Base-by-base conservation (phyloP, 1,140 invertebrate genomes). In the Phymorhynchus buccinoides region DNA sequence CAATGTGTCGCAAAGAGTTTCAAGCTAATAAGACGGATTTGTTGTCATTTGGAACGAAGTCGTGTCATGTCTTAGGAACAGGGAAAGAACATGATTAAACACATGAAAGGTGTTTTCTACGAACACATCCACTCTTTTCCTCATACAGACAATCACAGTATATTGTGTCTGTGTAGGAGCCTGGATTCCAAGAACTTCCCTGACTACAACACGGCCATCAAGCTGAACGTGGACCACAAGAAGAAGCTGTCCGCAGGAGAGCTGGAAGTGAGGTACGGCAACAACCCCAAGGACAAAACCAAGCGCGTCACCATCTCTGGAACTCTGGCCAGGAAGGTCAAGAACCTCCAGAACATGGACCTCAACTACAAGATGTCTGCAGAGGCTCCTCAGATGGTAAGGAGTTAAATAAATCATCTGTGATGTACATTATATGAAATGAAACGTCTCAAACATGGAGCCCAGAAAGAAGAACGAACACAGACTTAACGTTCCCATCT, bases 241-340 rank as follows among this genome's bases (percentile, higher is more conserved):
- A 84, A 80, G 37, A 84, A 83, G 42, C 86, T 84, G 79, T 85
- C 79, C 27, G 82, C 86, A 3, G 80, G 80, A n/a, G 62, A 83
- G 9, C n/a, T 88, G 37, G 77, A 87, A 30, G 27, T 87, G 27
- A 80, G 79, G 52, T 87, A 89, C 80, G 88, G 88, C 32, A 62
- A 42, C 9, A 68, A 86, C 68, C 62, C 68, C 52, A 88, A 75
- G 30, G 73, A 75, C 77, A 79, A 52, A 44, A 79, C 41, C 41
- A 79, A 79, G 77, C 77, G 77, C n/a, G 42, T 79, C 42, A 9
- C 30, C 3, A 3, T 79, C 22, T 48, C 77, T 14, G 42, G 7
- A 0, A 79, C 77, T 1, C 77, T 79, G 77, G 77, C 77, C 77
- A 48, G 77, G 41, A 79, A 79, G 77, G 35, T 79, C 77, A 79